These are phyloP conservation scores for Ophonus ardosiacus DNA, from an alignment of 2,888 invertebrate genomes.

Conservation along the genomic window DNA sequence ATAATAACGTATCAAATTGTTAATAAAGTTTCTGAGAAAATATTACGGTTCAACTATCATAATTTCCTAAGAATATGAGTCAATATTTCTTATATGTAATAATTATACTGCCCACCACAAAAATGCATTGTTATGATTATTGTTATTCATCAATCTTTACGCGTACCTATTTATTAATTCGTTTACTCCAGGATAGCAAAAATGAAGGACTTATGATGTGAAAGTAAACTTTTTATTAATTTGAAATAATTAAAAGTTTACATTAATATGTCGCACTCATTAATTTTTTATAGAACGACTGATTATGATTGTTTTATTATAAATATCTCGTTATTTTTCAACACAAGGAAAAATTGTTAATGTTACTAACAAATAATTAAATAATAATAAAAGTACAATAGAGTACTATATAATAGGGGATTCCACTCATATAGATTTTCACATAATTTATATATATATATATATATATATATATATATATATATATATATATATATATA, in stretches of 20 bases:
- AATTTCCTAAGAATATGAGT: conserved; percentile 45
- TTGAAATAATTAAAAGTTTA: conserved; percentile 22
- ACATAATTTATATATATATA: too few relatives aligned
- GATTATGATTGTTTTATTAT: not conserved
- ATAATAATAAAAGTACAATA: too few relatives aligned
- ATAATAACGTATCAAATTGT: not conserved
- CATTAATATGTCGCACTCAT: conserved; percentile 1
- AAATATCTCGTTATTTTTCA: not conserved
- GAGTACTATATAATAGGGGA: too few relatives aligned
- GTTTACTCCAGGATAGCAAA: conserved; percentile 4
- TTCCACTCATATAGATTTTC: too few relatives aligned
- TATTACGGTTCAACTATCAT: not conserved
- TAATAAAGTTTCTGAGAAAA: not conserved
- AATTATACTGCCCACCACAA: conserved; percentile 9
- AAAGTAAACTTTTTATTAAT: conserved; percentile 46
- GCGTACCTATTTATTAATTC: conserved; percentile 38
- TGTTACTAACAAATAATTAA: not conserved
- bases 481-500: too few relatives aligned
- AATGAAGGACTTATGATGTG: conserved; percentile 41
- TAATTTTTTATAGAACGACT: not conserved
- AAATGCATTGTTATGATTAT: conserved; percentile 28
- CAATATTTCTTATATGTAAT: not conserved
- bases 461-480: too few relatives aligned
- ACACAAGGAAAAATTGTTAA: not conserved
- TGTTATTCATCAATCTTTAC: conserved; percentile 47